phyloP scores from a whole-genome alignment of 2,888 invertebrate genomes.

The Yponomeuta sedellus region DNA sequence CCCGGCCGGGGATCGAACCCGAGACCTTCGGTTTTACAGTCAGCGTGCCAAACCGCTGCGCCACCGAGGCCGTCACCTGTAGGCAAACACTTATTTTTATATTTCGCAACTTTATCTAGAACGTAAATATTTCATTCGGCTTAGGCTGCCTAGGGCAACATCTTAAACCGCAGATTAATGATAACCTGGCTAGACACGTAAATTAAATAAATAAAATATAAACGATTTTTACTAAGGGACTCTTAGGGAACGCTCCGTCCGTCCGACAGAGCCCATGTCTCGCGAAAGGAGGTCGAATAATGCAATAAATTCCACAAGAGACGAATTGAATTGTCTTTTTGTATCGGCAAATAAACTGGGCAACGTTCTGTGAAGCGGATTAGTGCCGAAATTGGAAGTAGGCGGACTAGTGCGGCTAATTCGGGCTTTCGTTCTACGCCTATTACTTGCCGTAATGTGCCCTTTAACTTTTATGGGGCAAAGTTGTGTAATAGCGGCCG shows the following conservation, averaged over 20 bases:
- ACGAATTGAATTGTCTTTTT: conserved; percentile 8
- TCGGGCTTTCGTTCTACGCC: conserved; percentile 32
- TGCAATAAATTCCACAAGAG: background rate
- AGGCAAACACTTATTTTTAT: too few relatives aligned
- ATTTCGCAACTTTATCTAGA: too few relatives aligned
- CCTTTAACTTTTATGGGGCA: conserved; percentile 72
- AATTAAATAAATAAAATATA: background rate
- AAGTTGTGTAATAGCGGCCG: conserved; percentile 61
- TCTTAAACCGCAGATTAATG: background rate
- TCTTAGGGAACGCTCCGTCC: background rate
- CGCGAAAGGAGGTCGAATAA: conserved; percentile 7
- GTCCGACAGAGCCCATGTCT: background rate
- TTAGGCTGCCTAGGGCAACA: background rate
- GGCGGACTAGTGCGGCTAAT: conserved; percentile 17
- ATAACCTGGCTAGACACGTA: background rate
- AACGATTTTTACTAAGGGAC: background rate
- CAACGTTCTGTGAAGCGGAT: background rate
- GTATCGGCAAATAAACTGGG: conserved; percentile 13
- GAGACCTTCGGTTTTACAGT: too few relatives aligned
- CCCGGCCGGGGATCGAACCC: too few relatives aligned
- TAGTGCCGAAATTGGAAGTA: background rate
- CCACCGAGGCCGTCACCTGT: too few relatives aligned
- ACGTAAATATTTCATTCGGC: too few relatives aligned
- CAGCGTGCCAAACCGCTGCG: too few relatives aligned
- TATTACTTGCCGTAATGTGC: conserved; percentile 72